A percentile compares a stretch with the other conserved stretches of the same genome.
phyloP scores from a whole-genome alignment of 2,888 invertebrate genomes.

The Cephus runcator region DNA sequence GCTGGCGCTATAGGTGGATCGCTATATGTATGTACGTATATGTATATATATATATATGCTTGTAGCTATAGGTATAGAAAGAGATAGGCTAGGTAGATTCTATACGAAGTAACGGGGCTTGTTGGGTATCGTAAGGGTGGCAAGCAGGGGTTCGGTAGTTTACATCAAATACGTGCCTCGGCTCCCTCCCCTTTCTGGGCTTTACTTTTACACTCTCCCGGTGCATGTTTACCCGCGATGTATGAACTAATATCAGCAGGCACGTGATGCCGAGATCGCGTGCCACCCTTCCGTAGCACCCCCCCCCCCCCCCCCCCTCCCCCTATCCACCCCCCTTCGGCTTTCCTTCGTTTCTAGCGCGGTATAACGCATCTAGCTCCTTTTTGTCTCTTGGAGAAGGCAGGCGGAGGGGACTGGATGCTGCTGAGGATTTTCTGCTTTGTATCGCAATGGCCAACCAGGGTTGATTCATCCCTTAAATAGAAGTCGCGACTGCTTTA shows the following conservation, averaged over 20 bases:
- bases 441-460: no score
- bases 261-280: conserved; percentile 46
- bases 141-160: conserved; percentile 42
- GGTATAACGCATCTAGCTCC: neutral
- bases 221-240: conserved; percentile 39
- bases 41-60: no score
- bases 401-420: no score
- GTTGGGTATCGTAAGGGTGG: neutral
- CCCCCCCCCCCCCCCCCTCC: conserved; percentile 5
- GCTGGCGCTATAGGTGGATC: no score
- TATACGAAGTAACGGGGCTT: no score
- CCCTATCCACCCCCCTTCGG: conserved; percentile 1
- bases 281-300: conserved; percentile 16
- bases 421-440: no score
- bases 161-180: conserved; percentile 58
- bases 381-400: neutral
- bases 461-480: no score
- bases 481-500: no score
- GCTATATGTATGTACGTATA: no score
- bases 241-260: conserved; percentile 61
- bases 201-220: conserved; percentile 21
- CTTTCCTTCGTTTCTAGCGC: conserved; percentile 12
- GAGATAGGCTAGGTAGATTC: no score
- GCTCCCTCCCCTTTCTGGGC: conserved; percentile 22
- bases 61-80: no score